A percentile compares a stretch with the other conserved stretches of the same genome.
These are phyloP conservation scores for Phrynocephalus versicolor DNA, from an alignment of 2,113 vertebrate species.

Conservation along the genomic window DNA sequence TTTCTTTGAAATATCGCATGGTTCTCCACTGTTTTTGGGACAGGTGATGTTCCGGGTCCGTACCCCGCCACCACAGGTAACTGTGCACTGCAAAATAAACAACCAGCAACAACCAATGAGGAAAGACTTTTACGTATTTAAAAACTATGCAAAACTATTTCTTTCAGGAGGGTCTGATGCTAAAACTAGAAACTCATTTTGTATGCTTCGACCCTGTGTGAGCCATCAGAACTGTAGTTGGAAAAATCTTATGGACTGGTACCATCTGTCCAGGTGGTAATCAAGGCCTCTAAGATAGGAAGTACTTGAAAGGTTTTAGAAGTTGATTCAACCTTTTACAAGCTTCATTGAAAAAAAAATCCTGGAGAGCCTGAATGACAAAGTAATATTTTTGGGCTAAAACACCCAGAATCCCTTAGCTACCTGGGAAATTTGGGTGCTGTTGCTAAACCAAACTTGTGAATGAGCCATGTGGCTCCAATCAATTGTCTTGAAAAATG, in stretches of 20 bases:
- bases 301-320: not conserved
- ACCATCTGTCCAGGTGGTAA: too few relatives aligned
- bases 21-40: constrained; percentile 73
- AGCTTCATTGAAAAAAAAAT: not conserved
- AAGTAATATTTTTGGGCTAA: too few relatives aligned
- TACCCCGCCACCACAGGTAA: constrained; percentile 90
- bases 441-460: too few relatives aligned
- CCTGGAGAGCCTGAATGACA: too few relatives aligned
- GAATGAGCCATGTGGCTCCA: not conserved
- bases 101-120: too few relatives aligned
- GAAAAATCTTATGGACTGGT: not conserved
- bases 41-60: constrained; percentile 87
- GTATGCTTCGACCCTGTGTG: not conserved
- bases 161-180: not conserved
- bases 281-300: not conserved
- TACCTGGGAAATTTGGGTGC: too few relatives aligned
- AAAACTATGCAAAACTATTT: not conserved
- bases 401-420: too few relatives aligned
- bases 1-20: constrained; percentile 81
- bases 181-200: not conserved
- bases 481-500: not conserved
- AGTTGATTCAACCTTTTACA: not conserved
- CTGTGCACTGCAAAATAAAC: constrained; percentile 84
- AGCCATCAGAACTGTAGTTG: not conserved
- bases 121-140: too few relatives aligned